These are phyloP conservation scores for Drosophila ananassae DNA, from an alignment of 1,140 invertebrate species.

Conservation along the genomic window DNA sequence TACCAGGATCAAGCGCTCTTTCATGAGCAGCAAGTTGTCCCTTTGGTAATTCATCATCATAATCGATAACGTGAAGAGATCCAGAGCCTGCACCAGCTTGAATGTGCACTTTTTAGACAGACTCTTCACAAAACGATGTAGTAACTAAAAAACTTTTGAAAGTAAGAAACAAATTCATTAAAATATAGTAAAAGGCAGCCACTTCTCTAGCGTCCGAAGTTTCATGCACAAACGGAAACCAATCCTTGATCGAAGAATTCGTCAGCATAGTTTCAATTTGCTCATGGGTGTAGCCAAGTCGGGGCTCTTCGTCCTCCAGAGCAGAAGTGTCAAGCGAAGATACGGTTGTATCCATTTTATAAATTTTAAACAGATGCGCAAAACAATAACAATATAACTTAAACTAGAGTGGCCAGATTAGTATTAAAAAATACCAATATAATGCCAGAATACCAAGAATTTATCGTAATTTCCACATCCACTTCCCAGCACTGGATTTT, in stretches of 20 bases:
- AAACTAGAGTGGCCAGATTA: conserved; percentile 8
- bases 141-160: background rate
- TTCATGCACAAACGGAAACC: conserved; percentile 10
- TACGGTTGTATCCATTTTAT: conserved; percentile 14
- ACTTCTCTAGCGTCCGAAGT: conserved; percentile 8
- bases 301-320: conserved; percentile 18
- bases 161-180: background rate
- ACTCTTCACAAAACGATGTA: background rate
- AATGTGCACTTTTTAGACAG: background rate
- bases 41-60: conserved; percentile 41
- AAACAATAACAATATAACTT: conserved; percentile 3
- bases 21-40: conserved; percentile 8
- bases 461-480: background rate
- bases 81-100: conserved; percentile 4
- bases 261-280: conserved; percentile 14
- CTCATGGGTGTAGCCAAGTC: conserved; percentile 10
- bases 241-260: conserved; percentile 13
- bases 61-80: conserved; percentile 36
- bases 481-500: background rate
- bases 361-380: conserved; percentile 25
- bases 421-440: background rate
- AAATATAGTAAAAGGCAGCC: background rate
- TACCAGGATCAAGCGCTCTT: conserved; percentile 24
- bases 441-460: background rate
- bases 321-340: background rate